Evolutionary conservation across 2,888 invertebrate genomes (phyloP).

Genomic region (Asteroscopus sphinx): DNA sequence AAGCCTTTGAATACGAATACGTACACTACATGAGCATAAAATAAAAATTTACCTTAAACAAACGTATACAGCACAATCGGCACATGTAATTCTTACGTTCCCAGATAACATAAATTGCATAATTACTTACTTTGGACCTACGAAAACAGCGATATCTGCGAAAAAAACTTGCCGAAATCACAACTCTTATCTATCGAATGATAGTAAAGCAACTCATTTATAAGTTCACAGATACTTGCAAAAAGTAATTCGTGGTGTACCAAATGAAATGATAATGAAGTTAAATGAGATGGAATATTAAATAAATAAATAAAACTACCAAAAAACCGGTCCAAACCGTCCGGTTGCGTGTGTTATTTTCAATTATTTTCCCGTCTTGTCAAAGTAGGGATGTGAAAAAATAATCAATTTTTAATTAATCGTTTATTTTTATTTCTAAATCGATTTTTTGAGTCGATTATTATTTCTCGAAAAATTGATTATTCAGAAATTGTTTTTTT

Average conservation of each 20-base stretch:
- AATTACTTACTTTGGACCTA: conserved; percentile 68
- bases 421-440: too few relatives aligned
- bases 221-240: conserved; percentile 12
- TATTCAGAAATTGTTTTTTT: too few relatives aligned
- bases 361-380: conserved; percentile 11
- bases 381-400: conserved; percentile 3
- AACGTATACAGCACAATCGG: conserved; percentile 4
- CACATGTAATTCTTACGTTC: conserved; percentile 34
- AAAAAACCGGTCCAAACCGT: conserved; percentile 45
- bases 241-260: conserved; percentile 13
- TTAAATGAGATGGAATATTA: conserved; percentile 19
- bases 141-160: conserved; percentile 57
- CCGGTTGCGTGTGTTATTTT: conserved; percentile 26
- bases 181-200: conserved; percentile 42
- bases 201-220: conserved; percentile 40
- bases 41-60: conserved; percentile 11
- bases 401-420: too few relatives aligned
- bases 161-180: conserved; percentile 41
- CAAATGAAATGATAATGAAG: conserved; percentile 28
- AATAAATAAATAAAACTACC: conserved; percentile 48
- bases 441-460: too few relatives aligned
- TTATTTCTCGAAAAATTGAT: too few relatives aligned
- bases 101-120: conserved; percentile 58
- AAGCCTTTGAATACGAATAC: too few relatives aligned
- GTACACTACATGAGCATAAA: too few relatives aligned